phyloP scores from a whole-genome alignment of 1,140 invertebrate species.

The Cryptotermes secundus region DNA sequence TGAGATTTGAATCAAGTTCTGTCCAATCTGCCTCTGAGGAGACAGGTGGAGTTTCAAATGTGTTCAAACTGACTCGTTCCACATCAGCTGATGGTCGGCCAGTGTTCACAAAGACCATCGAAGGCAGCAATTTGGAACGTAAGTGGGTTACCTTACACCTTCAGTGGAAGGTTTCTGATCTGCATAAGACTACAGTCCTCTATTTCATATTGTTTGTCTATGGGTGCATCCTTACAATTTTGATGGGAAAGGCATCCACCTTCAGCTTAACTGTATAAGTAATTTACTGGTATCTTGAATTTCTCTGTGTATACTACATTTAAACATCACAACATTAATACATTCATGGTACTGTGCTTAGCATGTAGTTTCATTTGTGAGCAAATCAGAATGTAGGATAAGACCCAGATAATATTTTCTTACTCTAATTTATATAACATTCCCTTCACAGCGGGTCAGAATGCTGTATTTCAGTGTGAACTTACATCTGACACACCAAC shows the following conservation, averaged over 20 bases:
- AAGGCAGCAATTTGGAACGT: constrained; percentile 76
- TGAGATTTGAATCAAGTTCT: constrained; percentile 1
- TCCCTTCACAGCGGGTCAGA: constrained; percentile 72
- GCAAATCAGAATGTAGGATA: background rate
- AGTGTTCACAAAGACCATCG: constrained; percentile 68
- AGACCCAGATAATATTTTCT: background rate
- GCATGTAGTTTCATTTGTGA: background rate
- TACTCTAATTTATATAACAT: background rate
- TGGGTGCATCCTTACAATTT: too few species aligned
- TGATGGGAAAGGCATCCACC: too few species aligned
- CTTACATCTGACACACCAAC: constrained; percentile 59
- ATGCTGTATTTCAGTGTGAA: constrained; percentile 79
- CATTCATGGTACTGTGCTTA: too few species aligned
- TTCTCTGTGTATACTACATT: too few species aligned
- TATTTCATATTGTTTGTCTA: background rate
- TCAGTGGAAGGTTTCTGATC: too few species aligned
- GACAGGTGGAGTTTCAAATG: constrained; percentile 24
- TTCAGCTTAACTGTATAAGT: too few species aligned
- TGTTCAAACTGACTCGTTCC: constrained; percentile 45
- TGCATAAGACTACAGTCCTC: background rate
- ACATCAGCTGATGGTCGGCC: constrained; percentile 46
- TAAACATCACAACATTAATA: too few species aligned
- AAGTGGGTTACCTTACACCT: constrained; percentile 51
- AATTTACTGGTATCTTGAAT: too few species aligned
- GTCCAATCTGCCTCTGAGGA: background rate